These are phyloP conservation scores for Cebus imitator DNA, from an alignment of 2,113 vertebrate genomes.

Conservation along the genomic window DNA sequence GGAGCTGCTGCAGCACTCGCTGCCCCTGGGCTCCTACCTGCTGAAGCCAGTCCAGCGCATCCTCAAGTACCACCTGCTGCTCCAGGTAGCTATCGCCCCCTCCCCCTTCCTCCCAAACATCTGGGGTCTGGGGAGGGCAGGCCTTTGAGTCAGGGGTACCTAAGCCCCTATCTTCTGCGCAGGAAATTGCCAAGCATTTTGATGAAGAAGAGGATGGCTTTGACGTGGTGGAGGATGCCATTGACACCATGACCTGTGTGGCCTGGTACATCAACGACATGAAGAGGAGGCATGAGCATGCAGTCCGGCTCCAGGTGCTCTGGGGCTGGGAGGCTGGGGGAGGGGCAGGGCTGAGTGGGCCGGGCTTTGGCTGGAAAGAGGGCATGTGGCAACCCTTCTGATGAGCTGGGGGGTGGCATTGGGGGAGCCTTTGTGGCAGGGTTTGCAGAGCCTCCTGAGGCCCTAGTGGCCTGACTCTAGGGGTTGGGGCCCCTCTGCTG, in stretches of 20 bases:
- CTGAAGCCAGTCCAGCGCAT: constrained; percentile 98
- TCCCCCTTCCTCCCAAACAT: fast-evolving
- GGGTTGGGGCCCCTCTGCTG: background rate
- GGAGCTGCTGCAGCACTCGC: constrained; percentile 89
- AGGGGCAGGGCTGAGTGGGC: background rate
- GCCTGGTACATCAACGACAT: constrained; percentile 99
- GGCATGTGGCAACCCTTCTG: too few species aligned
- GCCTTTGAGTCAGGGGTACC: background rate
- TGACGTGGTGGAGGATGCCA: constrained; percentile 94
- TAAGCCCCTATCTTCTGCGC: background rate
- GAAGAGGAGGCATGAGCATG: constrained; percentile 98
- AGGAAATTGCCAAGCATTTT: constrained; percentile 97
- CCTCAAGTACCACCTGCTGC: constrained; percentile 97
- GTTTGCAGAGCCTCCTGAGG: background rate
- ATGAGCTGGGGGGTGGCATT: background rate
- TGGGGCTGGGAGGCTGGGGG: background rate
- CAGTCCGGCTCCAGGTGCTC: constrained; percentile 94
- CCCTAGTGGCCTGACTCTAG: background rate
- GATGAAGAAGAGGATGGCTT: constrained; percentile 90
- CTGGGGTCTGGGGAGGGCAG: fast-evolving
- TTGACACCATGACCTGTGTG: constrained; percentile 97
- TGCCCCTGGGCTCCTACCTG: constrained; percentile 96
- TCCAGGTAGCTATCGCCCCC: constrained; percentile 87
- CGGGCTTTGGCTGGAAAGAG: background rate
- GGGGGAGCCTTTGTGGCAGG: background rate